Evolutionary conservation across 2,888 invertebrate genomes (phyloP).

Genomic region (Ennomos erosarius): DNA sequence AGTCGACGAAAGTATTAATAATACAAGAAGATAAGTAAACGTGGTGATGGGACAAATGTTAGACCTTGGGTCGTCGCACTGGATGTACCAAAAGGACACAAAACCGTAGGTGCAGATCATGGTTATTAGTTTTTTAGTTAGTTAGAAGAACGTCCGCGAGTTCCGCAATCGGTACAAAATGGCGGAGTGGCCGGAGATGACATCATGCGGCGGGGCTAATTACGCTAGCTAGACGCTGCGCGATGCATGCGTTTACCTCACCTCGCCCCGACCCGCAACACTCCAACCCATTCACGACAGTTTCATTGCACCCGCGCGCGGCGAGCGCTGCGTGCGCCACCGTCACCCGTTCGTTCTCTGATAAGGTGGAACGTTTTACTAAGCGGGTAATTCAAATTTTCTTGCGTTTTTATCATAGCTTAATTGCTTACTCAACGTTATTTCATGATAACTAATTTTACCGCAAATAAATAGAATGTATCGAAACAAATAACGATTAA

Average conservation of each 20-base stretch:
- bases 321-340: too few relatives aligned
- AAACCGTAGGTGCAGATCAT: background rate
- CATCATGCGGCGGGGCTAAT: conserved; percentile 57
- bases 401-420: too few relatives aligned
- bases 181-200: conserved; percentile 65
- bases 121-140: too few relatives aligned
- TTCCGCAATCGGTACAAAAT: conserved; percentile 55
- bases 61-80: conserved; percentile 3
- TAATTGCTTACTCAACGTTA: too few relatives aligned
- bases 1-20: background rate
- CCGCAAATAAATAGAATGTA: too few relatives aligned
- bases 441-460: too few relatives aligned
- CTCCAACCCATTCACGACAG: conserved; percentile 69
- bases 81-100: conserved; percentile 5
- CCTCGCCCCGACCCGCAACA: conserved; percentile 45
- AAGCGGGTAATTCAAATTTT: too few relatives aligned
- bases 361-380: too few relatives aligned
- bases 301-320: conserved; percentile 52
- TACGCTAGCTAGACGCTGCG: conserved; percentile 42
- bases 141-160: conserved; percentile 6
- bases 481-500: too few relatives aligned
- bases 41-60: background rate
- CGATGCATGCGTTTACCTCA: conserved; percentile 36
- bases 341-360: too few relatives aligned
- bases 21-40: background rate